Percentiles rank a stretch among this genome's conserved stretches.
These are phyloP conservation scores for Myiozetetes cayanensis DNA, from an alignment of 2,113 vertebrate species.

Conservation along the genomic window DNA sequence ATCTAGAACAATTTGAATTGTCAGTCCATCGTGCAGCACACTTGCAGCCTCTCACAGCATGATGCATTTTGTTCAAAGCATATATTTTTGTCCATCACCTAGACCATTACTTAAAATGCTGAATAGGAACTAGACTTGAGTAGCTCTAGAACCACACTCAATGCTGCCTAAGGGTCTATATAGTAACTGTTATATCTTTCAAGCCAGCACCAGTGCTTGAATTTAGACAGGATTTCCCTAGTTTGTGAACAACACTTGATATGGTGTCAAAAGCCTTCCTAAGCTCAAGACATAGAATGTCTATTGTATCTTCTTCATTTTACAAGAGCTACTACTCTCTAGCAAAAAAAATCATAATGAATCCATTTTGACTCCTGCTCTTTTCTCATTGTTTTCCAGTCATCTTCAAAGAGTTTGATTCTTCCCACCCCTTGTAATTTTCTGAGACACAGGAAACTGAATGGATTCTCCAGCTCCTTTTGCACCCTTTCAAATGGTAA, in stretches of 20 bases:
- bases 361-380: background rate
- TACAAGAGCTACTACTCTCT: background rate
- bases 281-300: background rate
- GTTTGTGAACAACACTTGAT: background rate
- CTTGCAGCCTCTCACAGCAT: background rate
- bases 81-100: background rate
- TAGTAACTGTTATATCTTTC: background rate
- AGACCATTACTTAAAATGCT: background rate
- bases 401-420: background rate
- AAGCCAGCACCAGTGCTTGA: background rate
- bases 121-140: background rate
- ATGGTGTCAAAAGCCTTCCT: background rate
- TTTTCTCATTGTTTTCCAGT: background rate
- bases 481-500: background rate
- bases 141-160: fast-evolving
- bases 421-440: background rate
- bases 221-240: background rate
- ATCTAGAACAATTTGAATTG: background rate
- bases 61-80: background rate
- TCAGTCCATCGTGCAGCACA: background rate
- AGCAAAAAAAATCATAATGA: background rate
- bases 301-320: background rate
- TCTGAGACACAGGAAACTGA: background rate
- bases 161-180: background rate
- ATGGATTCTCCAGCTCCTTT: background rate